Conservation (phyloP, 2,797 vertebrate species). For the Sphaeramia orbicularis region DNA sequence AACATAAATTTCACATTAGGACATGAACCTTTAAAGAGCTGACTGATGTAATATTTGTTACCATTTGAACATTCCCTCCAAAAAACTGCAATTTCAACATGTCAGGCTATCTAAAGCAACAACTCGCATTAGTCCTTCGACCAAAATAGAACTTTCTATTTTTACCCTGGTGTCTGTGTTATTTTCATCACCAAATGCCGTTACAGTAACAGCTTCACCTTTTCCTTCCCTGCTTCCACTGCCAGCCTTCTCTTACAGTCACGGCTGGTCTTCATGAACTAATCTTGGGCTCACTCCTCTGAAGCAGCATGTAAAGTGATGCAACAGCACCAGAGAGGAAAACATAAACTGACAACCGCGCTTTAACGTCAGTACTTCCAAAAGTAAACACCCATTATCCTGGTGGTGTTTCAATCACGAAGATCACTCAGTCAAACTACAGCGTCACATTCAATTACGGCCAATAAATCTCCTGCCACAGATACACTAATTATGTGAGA, state of each 20-base stretch:
- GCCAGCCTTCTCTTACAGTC: slow-evolving; percentile 32
- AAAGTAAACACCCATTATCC: slow-evolving; percentile 67
- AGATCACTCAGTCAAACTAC: slow-evolving; percentile 59
- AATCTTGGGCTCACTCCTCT: slow-evolving; percentile 58
- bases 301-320: slow-evolving; percentile 69
- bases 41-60: too few species aligned
- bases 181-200: slow-evolving; percentile 20
- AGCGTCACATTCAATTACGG: slow-evolving; percentile 59
- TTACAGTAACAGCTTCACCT: slow-evolving; percentile 54
- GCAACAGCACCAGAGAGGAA: slow-evolving; percentile 54
- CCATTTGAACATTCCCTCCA: too few species aligned
- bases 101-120: background rate
- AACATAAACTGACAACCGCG: slow-evolving; percentile 65
- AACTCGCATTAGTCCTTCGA: background rate
- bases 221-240: slow-evolving; percentile 37
- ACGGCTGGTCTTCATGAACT: slow-evolving; percentile 14
- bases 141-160: slow-evolving; percentile 49
- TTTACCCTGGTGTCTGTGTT: slow-evolving; percentile 29
- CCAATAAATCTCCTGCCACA: slow-evolving; percentile 63
- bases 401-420: slow-evolving; percentile 50
- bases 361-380: slow-evolving; percentile 46
- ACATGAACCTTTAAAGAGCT: too few species aligned
- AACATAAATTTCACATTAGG: too few species aligned
- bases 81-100: background rate
- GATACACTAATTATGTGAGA: slow-evolving; percentile 71